These are phyloP conservation scores for Limnephilus auricula DNA, from an alignment of 2,888 invertebrate species.

Conservation along the genomic window DNA sequence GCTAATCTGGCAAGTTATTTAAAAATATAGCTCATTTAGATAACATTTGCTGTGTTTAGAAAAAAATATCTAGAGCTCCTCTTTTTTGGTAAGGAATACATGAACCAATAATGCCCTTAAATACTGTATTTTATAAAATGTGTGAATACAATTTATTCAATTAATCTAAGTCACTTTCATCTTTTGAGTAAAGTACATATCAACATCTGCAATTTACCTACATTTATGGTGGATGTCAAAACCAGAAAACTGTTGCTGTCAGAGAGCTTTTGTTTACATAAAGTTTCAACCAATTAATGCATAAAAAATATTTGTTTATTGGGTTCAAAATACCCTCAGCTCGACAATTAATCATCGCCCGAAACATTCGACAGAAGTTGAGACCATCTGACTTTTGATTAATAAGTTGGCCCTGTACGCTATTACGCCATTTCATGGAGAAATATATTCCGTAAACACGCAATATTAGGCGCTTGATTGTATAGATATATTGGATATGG, in stretches of 20 bases:
- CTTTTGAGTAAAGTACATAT: background rate
- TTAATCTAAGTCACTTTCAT: too few relatives aligned
- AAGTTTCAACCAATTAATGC: background rate
- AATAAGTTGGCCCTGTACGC: background rate
- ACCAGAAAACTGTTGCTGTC: too few relatives aligned
- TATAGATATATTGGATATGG: background rate
- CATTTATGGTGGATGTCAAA: background rate
- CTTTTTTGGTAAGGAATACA: too few relatives aligned
- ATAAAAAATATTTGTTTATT: background rate
- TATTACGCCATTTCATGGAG: background rate
- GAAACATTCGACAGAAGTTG: background rate
- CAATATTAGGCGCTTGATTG: background rate
- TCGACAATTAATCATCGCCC: slow-evolving; percentile 4
- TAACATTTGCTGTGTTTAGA: too few relatives aligned
- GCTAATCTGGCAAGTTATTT: too few relatives aligned
- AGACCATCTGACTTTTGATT: background rate
- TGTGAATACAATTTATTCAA: too few relatives aligned
- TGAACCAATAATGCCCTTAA: too few relatives aligned
- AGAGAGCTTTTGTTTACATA: background rate
- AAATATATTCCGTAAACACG: slow-evolving; percentile 9
- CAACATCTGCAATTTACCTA: too few relatives aligned
- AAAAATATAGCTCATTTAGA: too few relatives aligned
- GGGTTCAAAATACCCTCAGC: background rate
- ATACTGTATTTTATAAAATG: too few relatives aligned
- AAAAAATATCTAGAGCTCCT: too few relatives aligned